Percentiles rank a stretch among this genome's conserved stretches.
Evolutionary conservation across 2,888 invertebrate species (phyloP).

Genomic region (Sphinx pinastri): DNA sequence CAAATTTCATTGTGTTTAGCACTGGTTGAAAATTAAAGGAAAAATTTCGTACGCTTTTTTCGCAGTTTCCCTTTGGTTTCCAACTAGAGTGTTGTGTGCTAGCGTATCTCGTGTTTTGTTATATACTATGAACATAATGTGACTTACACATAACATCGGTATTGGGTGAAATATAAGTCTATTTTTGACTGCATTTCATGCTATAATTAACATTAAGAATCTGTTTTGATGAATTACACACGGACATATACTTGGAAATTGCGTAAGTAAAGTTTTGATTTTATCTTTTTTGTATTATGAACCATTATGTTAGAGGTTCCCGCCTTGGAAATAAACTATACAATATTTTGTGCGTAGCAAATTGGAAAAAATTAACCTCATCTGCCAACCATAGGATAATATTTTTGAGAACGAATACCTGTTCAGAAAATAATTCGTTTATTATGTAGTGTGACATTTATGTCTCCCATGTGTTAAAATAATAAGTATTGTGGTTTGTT

Average conservation of each 20-base stretch:
- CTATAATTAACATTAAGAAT: conserved; percentile 66
- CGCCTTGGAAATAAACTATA: conserved; percentile 7
- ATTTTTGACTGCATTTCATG: conserved; percentile 72
- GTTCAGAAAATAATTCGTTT: neutral
- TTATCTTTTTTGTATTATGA: conserved; percentile 37
- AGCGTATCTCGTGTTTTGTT: conserved; percentile 50
- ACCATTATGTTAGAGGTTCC: neutral
- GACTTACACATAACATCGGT: conserved; percentile 55
- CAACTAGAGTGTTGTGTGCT: conserved; percentile 46
- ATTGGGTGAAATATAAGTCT: conserved; percentile 62
- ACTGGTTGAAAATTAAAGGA: conserved; percentile 48
- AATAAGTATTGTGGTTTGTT: too few relatives aligned
- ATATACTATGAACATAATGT: conserved; percentile 58
- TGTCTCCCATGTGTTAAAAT: too few relatives aligned
- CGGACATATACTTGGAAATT: conserved; percentile 59
- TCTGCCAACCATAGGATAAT: neutral
- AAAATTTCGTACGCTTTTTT: conserved; percentile 42
- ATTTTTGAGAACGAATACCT: neutral
- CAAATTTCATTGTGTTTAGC: conserved; percentile 37
- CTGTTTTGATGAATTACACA: conserved; percentile 67
- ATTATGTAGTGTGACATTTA: neutral
- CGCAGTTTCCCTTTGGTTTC: conserved; percentile 59
- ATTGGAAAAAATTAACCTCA: conserved; percentile 13
- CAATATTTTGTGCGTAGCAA: conserved; percentile 14
- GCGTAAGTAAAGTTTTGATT: conserved; percentile 68